phyloP scores from a whole-genome alignment of 2,113 vertebrate genomes.

The Shinisaurus crocodilurus region DNA sequence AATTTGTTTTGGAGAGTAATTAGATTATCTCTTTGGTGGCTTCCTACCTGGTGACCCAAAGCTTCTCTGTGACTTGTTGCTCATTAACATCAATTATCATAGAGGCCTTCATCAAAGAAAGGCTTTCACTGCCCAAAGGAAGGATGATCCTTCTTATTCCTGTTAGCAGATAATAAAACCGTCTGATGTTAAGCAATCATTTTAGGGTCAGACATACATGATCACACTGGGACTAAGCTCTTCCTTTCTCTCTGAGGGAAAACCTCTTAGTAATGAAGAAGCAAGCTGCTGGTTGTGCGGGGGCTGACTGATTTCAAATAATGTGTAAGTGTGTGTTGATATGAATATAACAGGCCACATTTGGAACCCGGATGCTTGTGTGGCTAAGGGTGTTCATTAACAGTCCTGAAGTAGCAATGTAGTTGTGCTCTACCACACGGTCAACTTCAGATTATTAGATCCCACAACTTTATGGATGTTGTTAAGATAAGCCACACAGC shows the following conservation, averaged over 20 bases:
- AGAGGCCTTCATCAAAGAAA: conserved; percentile 74
- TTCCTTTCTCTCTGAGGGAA: conserved; percentile 33
- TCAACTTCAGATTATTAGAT: neutral
- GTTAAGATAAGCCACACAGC: conserved; percentile 3
- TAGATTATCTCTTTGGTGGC: conserved; percentile 69
- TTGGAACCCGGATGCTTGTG: neutral
- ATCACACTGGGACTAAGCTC: conserved; percentile 39
- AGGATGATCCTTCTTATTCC: conserved; percentile 56
- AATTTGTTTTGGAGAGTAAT: conserved; percentile 77
- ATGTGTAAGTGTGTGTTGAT: accelerated
- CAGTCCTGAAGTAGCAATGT: neutral
- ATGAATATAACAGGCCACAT: neutral
- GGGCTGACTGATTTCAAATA: neutral
- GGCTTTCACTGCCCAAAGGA: conserved; percentile 51
- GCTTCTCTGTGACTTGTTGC: conserved; percentile 65
- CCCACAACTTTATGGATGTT: accelerated
- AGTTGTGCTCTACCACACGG: neutral
- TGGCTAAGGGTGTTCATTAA: conserved; percentile 6
- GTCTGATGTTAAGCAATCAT: conserved; percentile 64
- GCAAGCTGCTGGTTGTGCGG: neutral
- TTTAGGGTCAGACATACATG: conserved; percentile 57
- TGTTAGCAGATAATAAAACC: conserved; percentile 63
- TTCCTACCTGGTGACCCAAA: conserved; percentile 73
- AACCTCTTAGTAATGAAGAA: conserved; percentile 41
- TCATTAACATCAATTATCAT: conserved; percentile 79